phyloP scores from a whole-genome alignment of 2,888 invertebrate genomes.

The Tachystola acroxantha region DNA sequence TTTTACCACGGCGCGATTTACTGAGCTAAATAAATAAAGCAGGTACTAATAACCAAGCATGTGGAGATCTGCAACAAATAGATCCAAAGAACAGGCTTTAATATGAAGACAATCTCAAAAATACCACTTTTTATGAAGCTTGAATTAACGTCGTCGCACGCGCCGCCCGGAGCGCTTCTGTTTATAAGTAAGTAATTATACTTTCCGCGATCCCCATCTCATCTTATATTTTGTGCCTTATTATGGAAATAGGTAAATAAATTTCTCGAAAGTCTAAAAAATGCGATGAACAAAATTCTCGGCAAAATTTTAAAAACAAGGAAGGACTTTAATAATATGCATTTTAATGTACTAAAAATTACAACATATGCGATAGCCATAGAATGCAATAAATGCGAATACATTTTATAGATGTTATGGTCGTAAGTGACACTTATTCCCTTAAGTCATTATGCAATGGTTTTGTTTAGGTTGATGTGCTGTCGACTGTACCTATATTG shows the following conservation, averaged over 20 bases:
- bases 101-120: not conserved
- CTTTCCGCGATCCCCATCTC: slow-evolving; percentile 1
- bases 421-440: no score
- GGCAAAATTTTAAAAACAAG: no score
- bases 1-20: not conserved
- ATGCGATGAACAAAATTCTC: no score
- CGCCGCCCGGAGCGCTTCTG: slow-evolving; percentile 29
- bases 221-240: slow-evolving; percentile 10
- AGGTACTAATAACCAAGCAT: not conserved
- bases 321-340: no score
- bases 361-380: no score
- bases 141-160: slow-evolving; percentile 30
- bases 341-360: no score
- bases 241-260: slow-evolving; percentile 34
- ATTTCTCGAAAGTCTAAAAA: no score
- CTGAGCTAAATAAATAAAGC: not conserved
- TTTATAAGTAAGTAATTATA: slow-evolving; percentile 12
- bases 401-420: no score
- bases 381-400: no score
- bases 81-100: slow-evolving; percentile 1
- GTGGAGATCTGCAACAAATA: not conserved
- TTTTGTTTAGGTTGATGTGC: no score
- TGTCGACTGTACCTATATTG: no score
- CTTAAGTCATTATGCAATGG: no score
- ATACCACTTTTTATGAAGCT: not conserved